These are phyloP conservation scores for Poeciliopsis paucimaculata DNA, from an alignment of 2,797 vertebrate species.

Conservation along the genomic window DNA sequence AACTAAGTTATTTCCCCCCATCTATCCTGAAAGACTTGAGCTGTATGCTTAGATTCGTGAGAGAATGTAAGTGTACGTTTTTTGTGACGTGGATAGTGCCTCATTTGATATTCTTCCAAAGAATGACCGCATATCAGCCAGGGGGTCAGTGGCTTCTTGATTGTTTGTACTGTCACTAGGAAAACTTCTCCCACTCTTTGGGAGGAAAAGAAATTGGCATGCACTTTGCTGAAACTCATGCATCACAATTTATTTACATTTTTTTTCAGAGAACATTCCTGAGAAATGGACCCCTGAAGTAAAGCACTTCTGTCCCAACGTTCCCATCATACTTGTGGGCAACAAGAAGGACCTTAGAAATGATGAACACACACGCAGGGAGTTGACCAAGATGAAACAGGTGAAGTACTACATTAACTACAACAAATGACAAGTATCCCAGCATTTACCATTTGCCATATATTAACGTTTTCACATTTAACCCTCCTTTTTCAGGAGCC, in stretches of 20 bases:
- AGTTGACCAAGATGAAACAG: slow-evolving; percentile 99
- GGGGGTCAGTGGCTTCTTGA: slow-evolving; percentile 30
- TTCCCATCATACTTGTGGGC: slow-evolving; percentile 97
- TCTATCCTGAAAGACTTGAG: no score
- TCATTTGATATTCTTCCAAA: slow-evolving; percentile 26
- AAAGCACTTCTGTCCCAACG: slow-evolving; percentile 98
- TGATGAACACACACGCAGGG: slow-evolving; percentile 96
- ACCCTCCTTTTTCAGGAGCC: slow-evolving; percentile 84
- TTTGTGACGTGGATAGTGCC: slow-evolving; percentile 2
- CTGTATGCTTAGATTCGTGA: no score
- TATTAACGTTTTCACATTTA: not conserved
- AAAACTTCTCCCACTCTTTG: slow-evolving; percentile 37
- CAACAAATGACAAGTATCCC: not conserved
- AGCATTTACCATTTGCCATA: not conserved
- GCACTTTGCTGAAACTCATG: slow-evolving; percentile 27
- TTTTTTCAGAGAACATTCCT: slow-evolving; percentile 93
- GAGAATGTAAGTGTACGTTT: not conserved
- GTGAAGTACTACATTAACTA: slow-evolving; percentile 52
- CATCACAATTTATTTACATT: not conserved
- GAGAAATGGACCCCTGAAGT: slow-evolving; percentile 99
- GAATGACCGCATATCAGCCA: slow-evolving; percentile 21
- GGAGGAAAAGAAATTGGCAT: slow-evolving; percentile 13
- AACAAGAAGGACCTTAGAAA: slow-evolving; percentile 99
- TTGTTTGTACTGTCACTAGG: slow-evolving; percentile 33
- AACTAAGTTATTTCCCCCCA: not conserved